Evolutionary conservation across 2,797 vertebrate genomes (phyloP), one percentile per base, ranked within the genome.

Genomic region (Catamblyrhynchus diadema): DNA sequence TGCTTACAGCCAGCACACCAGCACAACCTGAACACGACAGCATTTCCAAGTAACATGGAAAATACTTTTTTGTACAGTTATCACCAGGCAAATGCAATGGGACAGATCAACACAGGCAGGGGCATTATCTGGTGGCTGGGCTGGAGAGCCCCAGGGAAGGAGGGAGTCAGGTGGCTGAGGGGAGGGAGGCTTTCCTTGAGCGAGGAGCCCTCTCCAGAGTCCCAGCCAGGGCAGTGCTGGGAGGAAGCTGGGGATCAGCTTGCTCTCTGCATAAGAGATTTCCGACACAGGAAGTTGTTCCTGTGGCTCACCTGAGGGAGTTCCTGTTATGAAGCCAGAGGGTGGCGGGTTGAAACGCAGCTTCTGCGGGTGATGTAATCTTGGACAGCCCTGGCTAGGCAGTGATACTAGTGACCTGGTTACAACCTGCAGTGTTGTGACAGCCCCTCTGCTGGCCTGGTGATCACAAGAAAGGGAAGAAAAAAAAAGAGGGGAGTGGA

Each of bases 271-370:
- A 91, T 96, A 85, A 96, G 95, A 98, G 97, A 98, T 96, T 98
- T 98, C 98, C 97, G 97, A 97, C 30, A 69, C 97, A 97, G 98
- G 98, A 98, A 97, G 97, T 94, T 93, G 96, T 96, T 97, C 97
- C 93, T 95, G 93, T 82, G 95, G 95, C 97, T 98, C 97, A 98
- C 98, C 98, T 98, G 98, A 96, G 87, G 86, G 93, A 98, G 97
- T 98, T 98, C 98, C 98, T 98, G 98, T 98, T 97, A 97, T 97
- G 97, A 93, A 97, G 96, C 95, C 96, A 92, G 92, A 94, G 94
- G 88, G 94, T 96, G 92, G 91, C 47, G 72, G 95, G 95, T 71
- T 97, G 95, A 96, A 95, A 93, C 57, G 14, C 93, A 88, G 91
- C 81, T 96, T 97, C 97, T 96, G 94, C 65, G 95, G 96, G 90